These are phyloP conservation scores for Brenthis daphne DNA, from an alignment of 2,888 invertebrate species.

Conservation along the genomic window DNA sequence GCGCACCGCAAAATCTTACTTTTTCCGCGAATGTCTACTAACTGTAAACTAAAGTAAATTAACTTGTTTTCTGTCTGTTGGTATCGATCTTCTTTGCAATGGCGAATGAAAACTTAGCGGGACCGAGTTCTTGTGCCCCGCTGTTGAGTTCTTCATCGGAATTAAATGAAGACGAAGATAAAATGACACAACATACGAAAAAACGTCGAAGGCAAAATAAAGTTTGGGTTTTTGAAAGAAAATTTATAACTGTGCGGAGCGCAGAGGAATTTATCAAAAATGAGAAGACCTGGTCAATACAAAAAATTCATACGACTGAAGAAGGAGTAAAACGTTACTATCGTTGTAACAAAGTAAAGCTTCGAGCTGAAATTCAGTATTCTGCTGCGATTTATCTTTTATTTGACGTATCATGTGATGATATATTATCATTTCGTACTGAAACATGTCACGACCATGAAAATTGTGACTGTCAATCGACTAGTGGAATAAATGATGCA, in stretches of 20 bases:
- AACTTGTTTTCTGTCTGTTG: neutral
- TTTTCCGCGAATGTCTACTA: too few relatives aligned
- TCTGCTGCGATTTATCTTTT: slow-evolving; percentile 34
- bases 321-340: slow-evolving; percentile 29
- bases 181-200: too few relatives aligned
- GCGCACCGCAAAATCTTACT: too few relatives aligned
- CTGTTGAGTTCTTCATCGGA: slow-evolving; percentile 3
- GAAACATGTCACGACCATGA: slow-evolving; percentile 1
- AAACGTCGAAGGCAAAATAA: slow-evolving; percentile 1
- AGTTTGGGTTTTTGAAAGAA: slow-evolving; percentile 28
- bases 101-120: slow-evolving; percentile 1
- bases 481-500: too few relatives aligned
- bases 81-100: neutral
- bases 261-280: slow-evolving; percentile 27
- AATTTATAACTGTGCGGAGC: slow-evolving; percentile 27
- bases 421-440: slow-evolving; percentile 7
- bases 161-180: neutral
- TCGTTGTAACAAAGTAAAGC: slow-evolving; percentile 31
- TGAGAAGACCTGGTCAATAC: slow-evolving; percentile 13
- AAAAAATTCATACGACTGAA: slow-evolving; percentile 25
- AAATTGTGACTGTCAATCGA: slow-evolving; percentile 4
- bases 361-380: slow-evolving; percentile 30
- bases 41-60: too few relatives aligned
- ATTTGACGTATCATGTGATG: slow-evolving; percentile 30
- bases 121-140: slow-evolving; percentile 1